Evolutionary conservation across 2,113 vertebrate species (phyloP).

Genomic region (Leucosticte australis): DNA sequence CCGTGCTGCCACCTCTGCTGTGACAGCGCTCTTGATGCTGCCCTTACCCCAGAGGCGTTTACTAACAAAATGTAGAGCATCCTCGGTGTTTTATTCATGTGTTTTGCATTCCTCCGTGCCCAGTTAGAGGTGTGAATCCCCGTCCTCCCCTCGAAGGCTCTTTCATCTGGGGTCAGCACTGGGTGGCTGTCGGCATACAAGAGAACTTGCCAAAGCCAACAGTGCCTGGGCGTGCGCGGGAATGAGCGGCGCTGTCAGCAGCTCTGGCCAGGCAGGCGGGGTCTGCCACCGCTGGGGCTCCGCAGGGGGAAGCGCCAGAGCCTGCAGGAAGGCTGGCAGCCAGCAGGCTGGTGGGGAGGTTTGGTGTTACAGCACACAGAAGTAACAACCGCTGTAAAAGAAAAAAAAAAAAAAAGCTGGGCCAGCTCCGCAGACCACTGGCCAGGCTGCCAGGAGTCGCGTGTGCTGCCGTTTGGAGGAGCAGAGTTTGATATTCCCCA

Average conservation of each 20-base stretch:
- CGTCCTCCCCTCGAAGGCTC: neutral
- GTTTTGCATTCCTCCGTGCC: neutral
- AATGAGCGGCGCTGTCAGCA: fast-evolving
- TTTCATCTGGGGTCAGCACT: neutral
- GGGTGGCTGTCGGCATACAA: neutral
- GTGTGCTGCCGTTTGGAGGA: neutral
- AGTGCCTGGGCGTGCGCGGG: neutral
- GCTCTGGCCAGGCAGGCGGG: neutral
- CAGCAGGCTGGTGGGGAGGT: fast-evolving
- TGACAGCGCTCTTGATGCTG: neutral
- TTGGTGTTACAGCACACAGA: fast-evolving
- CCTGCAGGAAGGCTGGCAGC: neutral
- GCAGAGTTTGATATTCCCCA: too few species aligned
- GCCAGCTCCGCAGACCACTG: neutral
- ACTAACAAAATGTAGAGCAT: neutral
- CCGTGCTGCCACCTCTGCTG: neutral
- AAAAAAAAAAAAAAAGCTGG: neutral
- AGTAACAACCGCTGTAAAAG: neutral
- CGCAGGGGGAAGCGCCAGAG: neutral
- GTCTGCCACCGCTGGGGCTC: neutral
- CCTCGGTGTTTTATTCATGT: neutral
- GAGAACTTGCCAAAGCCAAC: neutral
- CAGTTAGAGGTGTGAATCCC: neutral
- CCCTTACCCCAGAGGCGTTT: neutral
- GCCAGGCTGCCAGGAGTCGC: neutral